phyloP scores from a whole-genome alignment of 2,888 invertebrate species.

The Cheiracanthium punctorium region DNA sequence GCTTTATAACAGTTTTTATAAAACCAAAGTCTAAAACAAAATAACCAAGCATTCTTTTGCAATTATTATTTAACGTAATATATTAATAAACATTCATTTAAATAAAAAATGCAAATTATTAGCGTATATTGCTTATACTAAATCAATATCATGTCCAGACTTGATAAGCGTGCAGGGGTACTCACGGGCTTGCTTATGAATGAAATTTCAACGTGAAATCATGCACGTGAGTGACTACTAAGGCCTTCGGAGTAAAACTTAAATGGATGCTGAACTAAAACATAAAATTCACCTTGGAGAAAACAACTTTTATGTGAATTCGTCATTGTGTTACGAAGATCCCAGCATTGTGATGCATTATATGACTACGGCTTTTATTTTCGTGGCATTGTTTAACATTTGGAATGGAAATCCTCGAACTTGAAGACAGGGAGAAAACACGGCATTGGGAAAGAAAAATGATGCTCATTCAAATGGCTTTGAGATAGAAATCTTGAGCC shows the following conservation, averaged over 20 bases:
- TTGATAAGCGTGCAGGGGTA: not conserved
- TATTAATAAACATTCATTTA: too few relatives aligned
- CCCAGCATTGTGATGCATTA: constrained; percentile 26
- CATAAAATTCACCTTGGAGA: constrained; percentile 46
- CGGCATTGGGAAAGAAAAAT: constrained; percentile 40
- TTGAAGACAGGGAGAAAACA: constrained; percentile 32
- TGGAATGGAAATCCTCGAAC: constrained; percentile 43
- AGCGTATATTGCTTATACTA: too few relatives aligned
- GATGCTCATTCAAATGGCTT: constrained; percentile 9
- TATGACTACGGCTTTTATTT: constrained; percentile 8
- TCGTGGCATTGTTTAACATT: constrained; percentile 63
- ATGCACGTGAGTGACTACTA: constrained; percentile 7
- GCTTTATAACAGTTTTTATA: too few relatives aligned
- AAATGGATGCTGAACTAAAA: constrained; percentile 33
- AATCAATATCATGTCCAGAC: too few relatives aligned
- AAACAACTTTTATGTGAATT: constrained; percentile 25
- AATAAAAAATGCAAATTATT: too few relatives aligned
- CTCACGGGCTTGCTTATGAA: not conserved
- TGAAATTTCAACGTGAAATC: constrained; percentile 15
- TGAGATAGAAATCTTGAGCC: constrained; percentile 23
- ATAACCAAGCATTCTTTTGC: too few relatives aligned
- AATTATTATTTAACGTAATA: too few relatives aligned
- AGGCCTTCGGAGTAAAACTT: constrained; percentile 23
- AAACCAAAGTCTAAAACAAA: too few relatives aligned
- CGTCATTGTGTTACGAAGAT: constrained; percentile 33